phyloP scores from a whole-genome alignment of 2,888 invertebrate species.

The Magallana nippona region DNA sequence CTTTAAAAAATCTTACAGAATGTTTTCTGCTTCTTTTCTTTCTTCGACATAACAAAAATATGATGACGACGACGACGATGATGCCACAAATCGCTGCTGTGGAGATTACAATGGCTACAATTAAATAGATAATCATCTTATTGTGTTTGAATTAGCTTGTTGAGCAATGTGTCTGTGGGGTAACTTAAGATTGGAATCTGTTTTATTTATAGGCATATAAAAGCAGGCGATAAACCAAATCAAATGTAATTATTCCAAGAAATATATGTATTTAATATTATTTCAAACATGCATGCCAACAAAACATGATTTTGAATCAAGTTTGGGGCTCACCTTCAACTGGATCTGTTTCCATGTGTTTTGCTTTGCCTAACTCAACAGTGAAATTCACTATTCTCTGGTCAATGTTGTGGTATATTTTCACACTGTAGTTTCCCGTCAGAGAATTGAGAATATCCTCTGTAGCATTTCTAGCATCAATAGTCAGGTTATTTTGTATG shows the following conservation, averaged over 20 bases:
- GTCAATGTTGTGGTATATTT: constrained; percentile 29
- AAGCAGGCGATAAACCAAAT: too few species aligned
- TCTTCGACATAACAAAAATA: constrained; percentile 59
- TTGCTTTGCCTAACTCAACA: background rate
- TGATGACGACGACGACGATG: constrained; percentile 58
- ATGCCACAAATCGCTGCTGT: constrained; percentile 58
- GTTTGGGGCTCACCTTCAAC: background rate
- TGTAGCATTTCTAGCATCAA: background rate
- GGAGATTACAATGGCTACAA: constrained; percentile 58
- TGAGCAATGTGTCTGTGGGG: background rate
- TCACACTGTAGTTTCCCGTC: background rate
- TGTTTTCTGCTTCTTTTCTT: constrained; percentile 67
- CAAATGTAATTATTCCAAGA: background rate
- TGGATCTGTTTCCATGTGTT: background rate
- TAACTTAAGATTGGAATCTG: background rate
- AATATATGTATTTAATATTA: too few species aligned
- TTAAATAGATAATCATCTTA: constrained; percentile 64
- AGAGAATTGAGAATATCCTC: background rate
- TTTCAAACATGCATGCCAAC: too few species aligned
- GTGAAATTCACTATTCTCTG: background rate
- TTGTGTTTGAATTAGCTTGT: constrained; percentile 42
- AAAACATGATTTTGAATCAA: background rate
- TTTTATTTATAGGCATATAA: too few species aligned
- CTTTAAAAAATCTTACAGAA: constrained; percentile 60
- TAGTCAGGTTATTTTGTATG: background rate